Evolutionary conservation across 2,888 invertebrate genomes (phyloP), one percentile per base, ranked within the genome.

Genomic region (Cremastinae sp.): DNA sequence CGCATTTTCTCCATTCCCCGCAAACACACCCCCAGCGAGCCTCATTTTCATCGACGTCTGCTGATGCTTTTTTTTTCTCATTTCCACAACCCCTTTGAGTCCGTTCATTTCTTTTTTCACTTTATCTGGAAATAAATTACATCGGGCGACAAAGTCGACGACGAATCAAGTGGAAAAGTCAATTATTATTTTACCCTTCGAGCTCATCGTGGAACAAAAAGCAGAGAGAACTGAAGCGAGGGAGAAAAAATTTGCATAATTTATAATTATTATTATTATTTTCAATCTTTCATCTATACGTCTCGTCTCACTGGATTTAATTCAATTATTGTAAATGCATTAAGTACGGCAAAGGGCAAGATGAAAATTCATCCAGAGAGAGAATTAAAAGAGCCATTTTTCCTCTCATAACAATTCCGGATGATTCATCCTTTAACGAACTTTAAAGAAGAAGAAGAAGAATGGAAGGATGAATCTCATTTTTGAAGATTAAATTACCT

Each of bases 141-240:
- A 43, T 41, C 9, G 22, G 9, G 7, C 10, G n/a, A n/a, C n/a
- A n/a, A n/a, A 43, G 28, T 7, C 22, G 9, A 8, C 1, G 18
- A 38, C 43, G n/a, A 61, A 45, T 14, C 38, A 38, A 36, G 12
- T 20, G 45, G n/a, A 49, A 61, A 56, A 54, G 54, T 56, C 38
- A 49, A 56, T 75, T 56, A 75, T 53, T 20, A 9, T 64, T 64
- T 75, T 12, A 47, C 61, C 20, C 34, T 47, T 66, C 22, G 4
- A 34, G 38, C 51, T 18, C n/a, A 61, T 45, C 34, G 9, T n/a
- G n/a, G n/a, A n/a, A n/a, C n/a, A 28, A 5, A 28, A 28, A 28
- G 5, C 5, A 28, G 28, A 28, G 5, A 28, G 5, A 5, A 28
- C n/a, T n/a, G n/a, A 28, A 28, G 28, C 28, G 2, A 5, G 28